A percentile compares a stretch with the other conserved stretches of the same genome.
Evolutionary conservation across 2,888 invertebrate genomes (phyloP).

Genomic region (Caenorhabditis becei): DNA sequence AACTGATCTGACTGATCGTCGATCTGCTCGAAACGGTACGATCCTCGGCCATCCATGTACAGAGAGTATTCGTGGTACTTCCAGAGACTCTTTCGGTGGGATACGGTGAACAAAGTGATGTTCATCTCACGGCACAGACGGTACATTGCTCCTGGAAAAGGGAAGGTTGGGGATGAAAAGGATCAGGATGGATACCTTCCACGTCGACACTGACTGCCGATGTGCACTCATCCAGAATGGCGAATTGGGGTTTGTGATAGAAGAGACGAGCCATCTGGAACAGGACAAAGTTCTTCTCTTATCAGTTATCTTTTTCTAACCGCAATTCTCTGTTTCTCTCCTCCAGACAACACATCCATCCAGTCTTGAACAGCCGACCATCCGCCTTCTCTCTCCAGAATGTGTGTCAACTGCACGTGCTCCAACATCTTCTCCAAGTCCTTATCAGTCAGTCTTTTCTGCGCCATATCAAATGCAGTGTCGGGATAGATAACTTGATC

Average conservation of each 20-base stretch:
- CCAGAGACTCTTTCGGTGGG: conserved; percentile 88
- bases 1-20: conserved; percentile 92
- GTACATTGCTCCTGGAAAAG: conserved; percentile 72
- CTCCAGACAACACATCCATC: conserved; percentile 86
- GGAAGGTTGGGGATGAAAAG: not conserved
- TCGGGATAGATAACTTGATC: conserved; percentile 96
- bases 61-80: conserved; percentile 87
- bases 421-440: conserved; percentile 88
- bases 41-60: conserved; percentile 95
- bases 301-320: conserved; percentile 83
- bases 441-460: conserved; percentile 86
- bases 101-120: conserved; percentile 95
- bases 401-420: conserved; percentile 82
- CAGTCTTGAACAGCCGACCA: conserved; percentile 87
- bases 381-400: conserved; percentile 82
- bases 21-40: conserved; percentile 91
- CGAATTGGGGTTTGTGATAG: conserved; percentile 83
- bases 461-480: conserved; percentile 87
- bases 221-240: conserved; percentile 84
- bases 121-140: conserved; percentile 86
- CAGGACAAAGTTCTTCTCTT: not conserved
- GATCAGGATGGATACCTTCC: conserved; percentile 83
- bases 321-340: conserved; percentile 84
- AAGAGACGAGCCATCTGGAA: conserved; percentile 82
- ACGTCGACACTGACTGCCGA: conserved; percentile 84